Conservation (phyloP, 1,140 invertebrate genomes). For the Cryptotermes secundus region DNA sequence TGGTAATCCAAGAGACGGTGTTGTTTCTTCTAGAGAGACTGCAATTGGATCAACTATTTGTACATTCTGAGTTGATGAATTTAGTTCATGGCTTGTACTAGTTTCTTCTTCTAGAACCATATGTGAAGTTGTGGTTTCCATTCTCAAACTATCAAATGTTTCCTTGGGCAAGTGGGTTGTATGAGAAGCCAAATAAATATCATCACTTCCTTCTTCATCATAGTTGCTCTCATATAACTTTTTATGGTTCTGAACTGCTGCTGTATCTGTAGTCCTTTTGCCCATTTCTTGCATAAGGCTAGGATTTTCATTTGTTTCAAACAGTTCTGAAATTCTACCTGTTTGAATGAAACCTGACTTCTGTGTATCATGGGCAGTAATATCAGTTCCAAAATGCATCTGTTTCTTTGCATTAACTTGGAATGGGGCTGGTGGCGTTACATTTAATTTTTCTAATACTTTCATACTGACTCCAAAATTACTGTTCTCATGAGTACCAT, state of each 20-base stretch:
- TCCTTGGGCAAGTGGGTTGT: neutral
- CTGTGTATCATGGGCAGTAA: neutral
- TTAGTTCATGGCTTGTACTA: neutral
- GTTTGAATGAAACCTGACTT: neutral
- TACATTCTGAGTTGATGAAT: neutral
- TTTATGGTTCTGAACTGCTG: neutral
- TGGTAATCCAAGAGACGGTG: neutral
- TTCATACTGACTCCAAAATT: neutral
- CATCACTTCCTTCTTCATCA: no score
- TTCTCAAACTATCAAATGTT: neutral
- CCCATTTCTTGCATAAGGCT: neutral
- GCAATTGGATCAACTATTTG: neutral
- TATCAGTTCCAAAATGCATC: neutral
- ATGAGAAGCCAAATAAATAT: neutral
- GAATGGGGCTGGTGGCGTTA: neutral
- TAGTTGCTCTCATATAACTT: neutral
- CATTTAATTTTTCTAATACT: neutral
- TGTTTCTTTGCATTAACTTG: neutral
- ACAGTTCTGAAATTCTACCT: neutral
- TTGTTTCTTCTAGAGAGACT: neutral
- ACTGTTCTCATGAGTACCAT: neutral
- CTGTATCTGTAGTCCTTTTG: neutral
- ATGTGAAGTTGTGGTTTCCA: neutral
- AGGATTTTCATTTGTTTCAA: neutral
- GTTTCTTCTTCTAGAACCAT: neutral